Percentiles rank a stretch among this genome's conserved stretches.
Conservation (phyloP, 2,113 vertebrate genomes). For the Acanthisitta chloris region DNA sequence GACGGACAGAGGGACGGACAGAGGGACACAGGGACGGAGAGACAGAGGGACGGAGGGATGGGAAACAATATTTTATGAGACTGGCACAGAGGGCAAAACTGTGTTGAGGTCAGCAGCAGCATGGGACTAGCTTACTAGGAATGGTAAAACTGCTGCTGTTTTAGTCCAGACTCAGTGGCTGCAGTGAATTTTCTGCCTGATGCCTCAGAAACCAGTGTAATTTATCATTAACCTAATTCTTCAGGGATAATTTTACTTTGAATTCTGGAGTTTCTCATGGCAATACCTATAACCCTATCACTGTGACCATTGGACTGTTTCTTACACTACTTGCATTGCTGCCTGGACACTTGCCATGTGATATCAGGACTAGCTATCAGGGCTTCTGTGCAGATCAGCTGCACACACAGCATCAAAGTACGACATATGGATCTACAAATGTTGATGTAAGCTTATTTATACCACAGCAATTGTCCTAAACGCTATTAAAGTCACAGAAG, state of each 20-base stretch:
- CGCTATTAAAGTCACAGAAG: background rate
- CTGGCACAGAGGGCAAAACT: background rate
- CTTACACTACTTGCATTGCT: background rate
- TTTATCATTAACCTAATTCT: background rate
- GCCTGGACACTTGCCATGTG: background rate
- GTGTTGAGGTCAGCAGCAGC: background rate
- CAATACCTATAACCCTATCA: background rate
- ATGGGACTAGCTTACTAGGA: background rate
- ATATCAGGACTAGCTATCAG: background rate
- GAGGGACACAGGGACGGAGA: background rate
- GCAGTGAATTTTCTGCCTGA: background rate
- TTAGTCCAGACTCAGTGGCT: background rate
- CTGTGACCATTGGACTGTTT: background rate
- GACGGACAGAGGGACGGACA: background rate
- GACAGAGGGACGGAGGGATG: background rate
- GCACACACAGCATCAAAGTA: background rate
- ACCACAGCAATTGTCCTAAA: background rate
- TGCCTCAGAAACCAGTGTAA: background rate
- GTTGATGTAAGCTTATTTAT: background rate
- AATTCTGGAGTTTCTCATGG: background rate
- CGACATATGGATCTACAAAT: background rate
- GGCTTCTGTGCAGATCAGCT: background rate
- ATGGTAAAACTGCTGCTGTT: background rate
- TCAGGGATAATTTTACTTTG: background rate
- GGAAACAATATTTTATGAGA: background rate